Conservation (phyloP, 2,888 invertebrate genomes). For the Gnatocerus cornutus region DNA sequence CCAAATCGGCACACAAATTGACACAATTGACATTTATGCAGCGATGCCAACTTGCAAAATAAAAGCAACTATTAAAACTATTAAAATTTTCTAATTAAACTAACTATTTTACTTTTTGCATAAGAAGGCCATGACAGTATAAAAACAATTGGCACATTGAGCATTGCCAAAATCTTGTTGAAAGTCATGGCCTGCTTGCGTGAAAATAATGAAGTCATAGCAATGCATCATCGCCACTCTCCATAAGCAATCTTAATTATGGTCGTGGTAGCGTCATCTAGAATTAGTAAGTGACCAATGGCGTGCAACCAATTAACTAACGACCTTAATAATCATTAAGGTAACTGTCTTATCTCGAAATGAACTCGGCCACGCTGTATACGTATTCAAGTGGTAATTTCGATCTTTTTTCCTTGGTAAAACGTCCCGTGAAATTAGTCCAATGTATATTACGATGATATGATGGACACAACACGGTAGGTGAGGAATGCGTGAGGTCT, state of each 20-base stretch:
- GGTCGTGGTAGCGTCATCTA: not conserved
- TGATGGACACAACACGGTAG: conserved; percentile 37
- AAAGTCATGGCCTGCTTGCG: too few species aligned
- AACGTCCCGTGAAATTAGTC: conserved; percentile 43
- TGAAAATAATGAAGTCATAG: too few species aligned
- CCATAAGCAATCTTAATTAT: not conserved
- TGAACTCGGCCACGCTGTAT: not conserved
- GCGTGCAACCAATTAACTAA: conserved; percentile 9
- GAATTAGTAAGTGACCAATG: not conserved
- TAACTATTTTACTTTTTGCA: too few species aligned
- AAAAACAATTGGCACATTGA: too few species aligned
- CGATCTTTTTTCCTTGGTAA: conserved; percentile 17
- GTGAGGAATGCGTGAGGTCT: conserved; percentile 51
- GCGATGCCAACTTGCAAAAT: too few species aligned
- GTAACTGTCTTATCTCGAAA: conserved; percentile 19
- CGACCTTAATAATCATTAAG: conserved; percentile 5
- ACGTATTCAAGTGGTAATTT: conserved; percentile 19
- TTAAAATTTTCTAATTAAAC: too few species aligned
- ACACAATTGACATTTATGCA: too few species aligned
- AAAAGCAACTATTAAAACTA: too few species aligned
- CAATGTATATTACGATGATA: conserved; percentile 35
- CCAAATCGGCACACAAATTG: too few species aligned
- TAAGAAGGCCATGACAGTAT: too few species aligned
- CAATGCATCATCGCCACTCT: too few species aligned
- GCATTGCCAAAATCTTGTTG: too few species aligned